Base-by-base conservation (phyloP, 2,797 vertebrate genomes). In the Enoplosus armatus region DNA sequence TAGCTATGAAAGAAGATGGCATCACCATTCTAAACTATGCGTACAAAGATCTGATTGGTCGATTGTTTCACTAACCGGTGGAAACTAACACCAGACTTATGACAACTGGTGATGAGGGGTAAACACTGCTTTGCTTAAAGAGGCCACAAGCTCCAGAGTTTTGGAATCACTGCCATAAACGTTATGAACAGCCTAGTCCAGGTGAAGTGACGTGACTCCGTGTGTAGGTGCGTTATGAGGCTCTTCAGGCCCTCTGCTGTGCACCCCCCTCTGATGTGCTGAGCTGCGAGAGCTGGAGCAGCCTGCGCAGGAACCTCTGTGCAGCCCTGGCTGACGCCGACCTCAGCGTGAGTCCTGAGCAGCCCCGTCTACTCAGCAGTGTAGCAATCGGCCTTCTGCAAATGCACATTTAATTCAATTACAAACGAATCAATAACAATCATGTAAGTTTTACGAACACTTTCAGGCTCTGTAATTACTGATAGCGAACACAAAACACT, bases 231-330 rank as follows among this genome's bases (percentile, higher is more conserved):
- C 96, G 97, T 3, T 95, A 95, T 72, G 96, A 98, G 84, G 98
- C 97, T 6, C 92, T 99, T 74, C 96, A 97, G 86, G 94, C 81
- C 0, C 92, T 99, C 12, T 97, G 97, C 85, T 94, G 94, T 27
- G 96, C 97, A 12, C 96, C 98, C 15, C 96, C 96, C 0, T 97
- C 98, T 5, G 97, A 99, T 31, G 93, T 99, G n/a, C 89, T 99
- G 79, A 97, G 94, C 90, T 97, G 96, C 75, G 97, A 98, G 90
- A 96, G 95, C 59, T 99, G 98, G 98, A 95, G 91, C 64, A 86
- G 90, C 82, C 95, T 99, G 61, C 94, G 94, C 39, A 95, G 95
- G 88, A 97, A 96, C 77, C 95, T 99, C 26, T 96, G 93, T 0
- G 27, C 82, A 0, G 96, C 94, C 27, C 96, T 99, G 63, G 93